A percentile compares a stretch with the other conserved stretches of the same genome.
These are phyloP conservation scores for Rynchops niger DNA, from an alignment of 2,113 vertebrate species.

Conservation along the genomic window DNA sequence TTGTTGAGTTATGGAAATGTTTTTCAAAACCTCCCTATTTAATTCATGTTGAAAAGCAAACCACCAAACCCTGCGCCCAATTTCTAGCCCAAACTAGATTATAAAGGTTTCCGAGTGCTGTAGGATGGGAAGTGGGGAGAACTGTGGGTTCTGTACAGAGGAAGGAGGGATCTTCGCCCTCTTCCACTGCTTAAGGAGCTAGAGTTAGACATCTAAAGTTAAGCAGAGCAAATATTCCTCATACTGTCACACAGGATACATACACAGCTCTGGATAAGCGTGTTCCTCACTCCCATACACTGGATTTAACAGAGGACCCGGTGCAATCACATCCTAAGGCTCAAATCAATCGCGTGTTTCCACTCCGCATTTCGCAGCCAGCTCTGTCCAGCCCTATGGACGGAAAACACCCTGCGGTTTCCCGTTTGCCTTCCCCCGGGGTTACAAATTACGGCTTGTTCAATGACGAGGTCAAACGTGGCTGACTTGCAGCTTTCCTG, in stretches of 20 bases:
- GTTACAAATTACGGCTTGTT: neutral
- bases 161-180: neutral
- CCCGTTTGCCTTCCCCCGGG: neutral
- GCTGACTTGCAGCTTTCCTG: neutral
- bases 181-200: neutral
- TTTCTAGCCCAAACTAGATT: neutral
- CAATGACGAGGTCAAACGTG: neutral
- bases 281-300: neutral
- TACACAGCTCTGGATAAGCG: neutral
- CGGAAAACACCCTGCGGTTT: slow-evolving; percentile 58
- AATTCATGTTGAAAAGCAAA: neutral
- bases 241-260: neutral
- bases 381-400: neutral
- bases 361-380: neutral
- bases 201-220: neutral
- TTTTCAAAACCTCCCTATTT: neutral
- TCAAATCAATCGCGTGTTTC: slow-evolving; percentile 15
- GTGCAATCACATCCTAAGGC: neutral
- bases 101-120: neutral
- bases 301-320: neutral
- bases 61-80: neutral
- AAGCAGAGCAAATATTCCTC: neutral
- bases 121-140: neutral
- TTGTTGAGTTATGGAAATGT: neutral
- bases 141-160: neutral